Conservation (phyloP, 2,113 vertebrate species). For the Gila orcuttii region DNA sequence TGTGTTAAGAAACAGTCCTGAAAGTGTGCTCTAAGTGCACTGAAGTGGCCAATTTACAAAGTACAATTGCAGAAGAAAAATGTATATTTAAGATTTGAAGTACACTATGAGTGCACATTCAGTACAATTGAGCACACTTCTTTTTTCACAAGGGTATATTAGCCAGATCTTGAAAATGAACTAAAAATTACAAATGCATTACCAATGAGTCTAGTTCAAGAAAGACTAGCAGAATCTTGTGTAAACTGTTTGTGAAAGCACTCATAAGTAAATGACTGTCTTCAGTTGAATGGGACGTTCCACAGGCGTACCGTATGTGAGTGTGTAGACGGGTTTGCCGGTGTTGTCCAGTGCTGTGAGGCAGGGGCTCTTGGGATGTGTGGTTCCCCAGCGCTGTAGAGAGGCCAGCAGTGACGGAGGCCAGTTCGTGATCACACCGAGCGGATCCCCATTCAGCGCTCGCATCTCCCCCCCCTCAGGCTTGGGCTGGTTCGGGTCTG, state of each 20-base stretch:
- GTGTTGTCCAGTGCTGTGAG: constrained; percentile 88
- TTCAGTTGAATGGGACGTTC: not conserved
- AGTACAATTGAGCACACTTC: not conserved
- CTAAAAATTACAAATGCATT: not conserved
- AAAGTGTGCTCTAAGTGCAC: too few species aligned
- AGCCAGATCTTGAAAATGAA: not conserved
- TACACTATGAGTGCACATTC: not conserved
- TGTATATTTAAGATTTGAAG: too few species aligned
- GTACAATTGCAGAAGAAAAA: too few species aligned
- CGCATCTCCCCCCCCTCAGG: constrained; percentile 86
- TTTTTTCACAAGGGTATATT: not conserved
- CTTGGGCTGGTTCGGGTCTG: constrained; percentile 93
- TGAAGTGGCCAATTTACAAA: too few species aligned
- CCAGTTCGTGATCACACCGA: constrained; percentile 79
- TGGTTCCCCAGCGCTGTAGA: constrained; percentile 88
- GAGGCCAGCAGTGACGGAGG: constrained; percentile 85
- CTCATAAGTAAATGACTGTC: not conserved
- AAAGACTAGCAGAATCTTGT: not conserved
- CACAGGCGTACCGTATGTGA: constrained; percentile 86
- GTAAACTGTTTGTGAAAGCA: not conserved
- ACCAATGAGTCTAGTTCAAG: not conserved
- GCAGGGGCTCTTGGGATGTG: constrained; percentile 88
- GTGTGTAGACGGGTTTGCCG: constrained; percentile 87
- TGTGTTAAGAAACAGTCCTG: too few species aligned
- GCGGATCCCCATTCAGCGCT: constrained; percentile 83